phyloP scores from a whole-genome alignment of 1,140 invertebrate genomes.

The Lepidurus couesii region DNA sequence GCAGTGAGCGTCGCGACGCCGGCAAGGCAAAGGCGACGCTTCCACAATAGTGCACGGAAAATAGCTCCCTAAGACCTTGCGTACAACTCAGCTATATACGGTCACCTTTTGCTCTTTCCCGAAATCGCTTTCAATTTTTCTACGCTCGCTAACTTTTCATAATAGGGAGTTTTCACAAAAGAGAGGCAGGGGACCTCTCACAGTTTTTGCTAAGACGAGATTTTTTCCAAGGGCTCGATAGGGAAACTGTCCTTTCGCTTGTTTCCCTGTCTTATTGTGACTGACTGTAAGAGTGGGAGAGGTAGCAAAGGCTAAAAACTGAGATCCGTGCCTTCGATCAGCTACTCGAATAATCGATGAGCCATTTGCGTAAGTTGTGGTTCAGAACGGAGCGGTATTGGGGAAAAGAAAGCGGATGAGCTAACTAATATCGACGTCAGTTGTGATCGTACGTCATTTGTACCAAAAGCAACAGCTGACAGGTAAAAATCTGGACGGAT shows the following conservation, averaged over 20 bases:
- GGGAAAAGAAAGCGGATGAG: background rate
- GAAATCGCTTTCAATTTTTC: background rate
- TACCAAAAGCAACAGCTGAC: too few species aligned
- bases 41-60: background rate
- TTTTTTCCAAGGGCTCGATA: background rate
- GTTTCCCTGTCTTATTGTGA: background rate
- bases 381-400: background rate
- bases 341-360: constrained; percentile 13
- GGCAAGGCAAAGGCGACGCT: background rate
- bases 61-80: background rate
- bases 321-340: background rate
- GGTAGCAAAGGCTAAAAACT: background rate
- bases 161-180: background rate
- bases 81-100: background rate
- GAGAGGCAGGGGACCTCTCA: background rate
- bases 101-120: background rate
- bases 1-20: background rate
- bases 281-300: background rate
- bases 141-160: background rate
- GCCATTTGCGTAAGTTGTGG: background rate
- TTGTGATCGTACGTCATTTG: too few species aligned
- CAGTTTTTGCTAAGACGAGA: background rate
- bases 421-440: background rate
- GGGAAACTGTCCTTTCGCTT: background rate
- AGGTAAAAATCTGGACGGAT: too few species aligned